These are phyloP conservation scores for Thunnus maccoyii DNA, from an alignment of 2,113 vertebrate species.

Conservation along the genomic window DNA sequence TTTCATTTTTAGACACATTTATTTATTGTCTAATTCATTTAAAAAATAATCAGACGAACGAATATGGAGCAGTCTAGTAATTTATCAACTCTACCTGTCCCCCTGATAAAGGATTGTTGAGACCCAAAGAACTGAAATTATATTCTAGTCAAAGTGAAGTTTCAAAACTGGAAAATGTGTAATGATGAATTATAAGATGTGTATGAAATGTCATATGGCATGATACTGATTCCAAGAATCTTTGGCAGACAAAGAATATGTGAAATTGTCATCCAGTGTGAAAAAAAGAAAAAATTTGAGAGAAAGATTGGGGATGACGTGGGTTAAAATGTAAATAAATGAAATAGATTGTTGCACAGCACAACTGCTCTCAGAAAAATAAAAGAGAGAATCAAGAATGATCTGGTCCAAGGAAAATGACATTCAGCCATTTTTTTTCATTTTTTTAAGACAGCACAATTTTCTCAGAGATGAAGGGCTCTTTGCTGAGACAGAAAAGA, in stretches of 20 bases:
- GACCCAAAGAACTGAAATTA: background rate
- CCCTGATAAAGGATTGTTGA: too few relatives aligned
- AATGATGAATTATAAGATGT: background rate
- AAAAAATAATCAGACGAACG: too few relatives aligned
- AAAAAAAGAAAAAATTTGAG: background rate
- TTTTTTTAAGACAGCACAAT: slow-evolving; percentile 20
- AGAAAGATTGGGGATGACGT: background rate
- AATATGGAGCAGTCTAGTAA: too few relatives aligned
- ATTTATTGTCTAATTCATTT: background rate
- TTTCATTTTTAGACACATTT: slow-evolving; percentile 7
- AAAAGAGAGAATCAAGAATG: background rate
- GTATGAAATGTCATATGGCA: background rate
- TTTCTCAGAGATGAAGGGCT: slow-evolving; percentile 29
- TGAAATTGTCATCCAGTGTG: background rate
- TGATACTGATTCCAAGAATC: background rate
- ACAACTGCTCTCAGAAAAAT: background rate
- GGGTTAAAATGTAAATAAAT: background rate
- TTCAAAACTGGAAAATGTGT: background rate
- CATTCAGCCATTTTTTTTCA: slow-evolving; percentile 10
- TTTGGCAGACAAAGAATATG: background rate
- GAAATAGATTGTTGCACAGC: background rate
- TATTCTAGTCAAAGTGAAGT: background rate
- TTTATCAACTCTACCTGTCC: too few relatives aligned
- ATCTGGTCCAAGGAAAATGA: slow-evolving; percentile 8
- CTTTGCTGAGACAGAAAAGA: slow-evolving; percentile 24